Base-by-base conservation (phyloP, 2,797 vertebrate genomes). In the Sylvia borin region DNA sequence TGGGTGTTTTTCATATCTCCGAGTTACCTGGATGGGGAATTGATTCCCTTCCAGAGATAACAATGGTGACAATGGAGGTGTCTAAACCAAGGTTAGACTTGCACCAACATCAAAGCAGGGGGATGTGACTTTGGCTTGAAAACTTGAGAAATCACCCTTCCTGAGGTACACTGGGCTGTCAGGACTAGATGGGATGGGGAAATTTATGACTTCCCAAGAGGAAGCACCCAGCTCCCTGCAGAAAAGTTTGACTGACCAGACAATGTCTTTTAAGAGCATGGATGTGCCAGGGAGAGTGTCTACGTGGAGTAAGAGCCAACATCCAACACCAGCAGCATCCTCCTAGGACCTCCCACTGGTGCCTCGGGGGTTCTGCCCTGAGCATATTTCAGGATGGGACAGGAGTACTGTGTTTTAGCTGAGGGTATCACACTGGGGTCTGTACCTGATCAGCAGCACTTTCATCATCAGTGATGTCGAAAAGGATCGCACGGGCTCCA, bases 401-500 rank as follows among this genome's bases (percentile, higher is more conserved):
- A 73, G n/a, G 15, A 47, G 19, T n/a, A 58, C 47, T 58, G 34
- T 53, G 6, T 55, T 91, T 61, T 38, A 77, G 29, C 45, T 67
- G 77, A 43, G 36, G 27, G 15, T 20, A 60, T 51, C 42, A 51
- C 9, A 51, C 9, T 5, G 34, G 38, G 71, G 70, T 68, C 29
- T 66, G 98, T 98, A 99, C 99, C 98, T 99, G 99, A 64, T 98
- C 97, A 47, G 98, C 99, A 86, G 99, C 99, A 3, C 97, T 98
- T 76, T 98, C 97, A 70, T 99, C 98, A 67, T 99, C 99, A 0
- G 98, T 99, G 94, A 99, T 98, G 95, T 99, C 99, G 66, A 99
- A 99, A 95, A 99, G 99, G 83, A 99, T 98, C 0, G 99, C 99
- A 31, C 98, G 98, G 88, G 99, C 99, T 85, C 99, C 99, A 93